Evolutionary conservation across 2,888 invertebrate genomes (phyloP).

Genomic region (Drosophila falleni): DNA sequence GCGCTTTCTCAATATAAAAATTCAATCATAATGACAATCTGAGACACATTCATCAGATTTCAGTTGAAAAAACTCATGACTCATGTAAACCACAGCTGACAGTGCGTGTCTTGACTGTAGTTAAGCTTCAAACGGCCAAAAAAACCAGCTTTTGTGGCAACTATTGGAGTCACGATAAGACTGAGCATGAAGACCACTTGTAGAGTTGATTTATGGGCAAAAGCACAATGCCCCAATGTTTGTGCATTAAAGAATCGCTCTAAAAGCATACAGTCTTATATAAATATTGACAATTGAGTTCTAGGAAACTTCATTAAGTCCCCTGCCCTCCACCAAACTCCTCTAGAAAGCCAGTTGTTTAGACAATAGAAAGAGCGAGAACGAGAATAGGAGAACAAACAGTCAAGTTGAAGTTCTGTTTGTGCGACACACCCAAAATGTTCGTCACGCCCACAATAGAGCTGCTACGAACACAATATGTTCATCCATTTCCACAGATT

Average conservation of each 20-base stretch:
- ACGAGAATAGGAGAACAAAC: constrained; percentile 4
- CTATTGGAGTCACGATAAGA: constrained; percentile 9
- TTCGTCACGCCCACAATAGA: constrained; percentile 15
- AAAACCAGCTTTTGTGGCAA: constrained; percentile 26
- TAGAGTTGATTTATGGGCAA: constrained; percentile 34
- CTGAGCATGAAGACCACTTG: constrained; percentile 10
- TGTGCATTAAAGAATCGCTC: constrained; percentile 69
- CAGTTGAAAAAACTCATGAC: constrained; percentile 51
- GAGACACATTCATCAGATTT: constrained; percentile 67
- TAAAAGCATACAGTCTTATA: constrained; percentile 50
- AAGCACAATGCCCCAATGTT: constrained; percentile 49
- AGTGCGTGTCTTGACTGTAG: constrained; percentile 27
- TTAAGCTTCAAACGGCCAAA: constrained; percentile 8
- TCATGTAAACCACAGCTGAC: constrained; percentile 58
- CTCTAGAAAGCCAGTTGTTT: constrained; percentile 39
- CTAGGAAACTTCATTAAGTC: constrained; percentile 58
- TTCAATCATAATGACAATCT: constrained; percentile 7
- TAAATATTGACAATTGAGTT: constrained; percentile 70
- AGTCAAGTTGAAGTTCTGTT: constrained; percentile 25
- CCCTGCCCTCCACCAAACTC: not conserved
- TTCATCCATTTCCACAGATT: constrained; percentile 39
- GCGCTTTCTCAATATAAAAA: constrained; percentile 50
- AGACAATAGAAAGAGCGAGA: constrained; percentile 12
- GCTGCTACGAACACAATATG: constrained; percentile 41
- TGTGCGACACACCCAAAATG: constrained; percentile 44